These are phyloP conservation scores for Thamnophis sirtalis DNA, from an alignment of 2,113 vertebrate genomes.

Conservation along the genomic window DNA sequence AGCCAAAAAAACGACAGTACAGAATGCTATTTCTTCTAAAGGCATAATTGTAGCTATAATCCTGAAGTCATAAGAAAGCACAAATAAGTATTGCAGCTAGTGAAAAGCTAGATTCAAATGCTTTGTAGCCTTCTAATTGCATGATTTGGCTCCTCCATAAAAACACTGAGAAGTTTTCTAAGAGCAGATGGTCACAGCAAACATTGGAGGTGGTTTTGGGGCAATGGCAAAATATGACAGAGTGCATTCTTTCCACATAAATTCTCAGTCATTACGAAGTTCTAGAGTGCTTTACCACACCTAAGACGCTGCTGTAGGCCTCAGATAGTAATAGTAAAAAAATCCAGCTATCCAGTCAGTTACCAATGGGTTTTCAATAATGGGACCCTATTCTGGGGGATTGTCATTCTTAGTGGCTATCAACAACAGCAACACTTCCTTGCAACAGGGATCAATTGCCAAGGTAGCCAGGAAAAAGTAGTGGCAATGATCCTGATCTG, in stretches of 20 bases:
- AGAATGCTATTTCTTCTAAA: not conserved
- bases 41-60: not conserved
- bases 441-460: not conserved
- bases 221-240: not conserved
- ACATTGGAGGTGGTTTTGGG: not conserved
- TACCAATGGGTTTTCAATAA: not conserved
- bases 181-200: not conserved
- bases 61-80: not conserved
- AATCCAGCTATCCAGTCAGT: not conserved
- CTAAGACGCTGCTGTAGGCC: not conserved
- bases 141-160: not conserved
- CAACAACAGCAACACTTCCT: not conserved
- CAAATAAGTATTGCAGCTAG: not conserved
- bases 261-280: not conserved
- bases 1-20: too few relatives aligned
- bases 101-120: not conserved
- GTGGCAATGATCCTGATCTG: not conserved
- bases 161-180: not conserved
- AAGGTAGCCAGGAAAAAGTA: not conserved
- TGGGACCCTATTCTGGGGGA: not conserved
- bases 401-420: not conserved
- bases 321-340: not conserved
- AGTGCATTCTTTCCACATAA: not conserved
- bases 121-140: not conserved
- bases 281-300: not conserved